These are phyloP conservation scores for Trachops cirrhosus DNA, from an alignment of 2,797 vertebrate species.

Conservation along the genomic window DNA sequence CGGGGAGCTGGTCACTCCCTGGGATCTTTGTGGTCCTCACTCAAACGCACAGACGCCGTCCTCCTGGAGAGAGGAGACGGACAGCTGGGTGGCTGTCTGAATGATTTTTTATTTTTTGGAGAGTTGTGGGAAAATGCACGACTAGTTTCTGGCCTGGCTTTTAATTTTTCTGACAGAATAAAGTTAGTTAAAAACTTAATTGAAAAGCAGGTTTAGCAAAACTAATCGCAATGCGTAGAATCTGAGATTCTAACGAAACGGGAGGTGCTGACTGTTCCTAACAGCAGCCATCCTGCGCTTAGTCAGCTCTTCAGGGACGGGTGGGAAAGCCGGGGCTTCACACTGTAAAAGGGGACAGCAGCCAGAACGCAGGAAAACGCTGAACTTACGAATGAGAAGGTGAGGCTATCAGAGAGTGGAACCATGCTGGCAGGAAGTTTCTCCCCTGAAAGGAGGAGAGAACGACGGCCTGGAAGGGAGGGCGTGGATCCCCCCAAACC, in stretches of 20 bases:
- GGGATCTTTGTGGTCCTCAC: not conserved
- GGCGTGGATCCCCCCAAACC: not conserved
- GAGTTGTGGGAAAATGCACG: not conserved
- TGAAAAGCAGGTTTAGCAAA: not conserved
- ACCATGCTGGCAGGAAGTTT: not conserved
- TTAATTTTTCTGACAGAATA: not conserved
- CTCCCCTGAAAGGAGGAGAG: not conserved
- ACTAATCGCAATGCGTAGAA: not conserved
- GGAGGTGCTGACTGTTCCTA: not conserved
- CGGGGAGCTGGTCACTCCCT: not conserved
- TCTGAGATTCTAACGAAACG: not conserved
- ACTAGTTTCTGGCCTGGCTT: not conserved
- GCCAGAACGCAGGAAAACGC: not conserved
- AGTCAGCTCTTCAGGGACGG: not conserved
- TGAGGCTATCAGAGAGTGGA: not conserved
- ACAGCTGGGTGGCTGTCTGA: not conserved
- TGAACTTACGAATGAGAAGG: not conserved
- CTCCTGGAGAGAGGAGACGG: not conserved
- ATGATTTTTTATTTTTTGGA: not conserved
- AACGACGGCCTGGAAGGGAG: not conserved
- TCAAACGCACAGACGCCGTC: too few relatives aligned
- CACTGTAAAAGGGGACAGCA: not conserved
- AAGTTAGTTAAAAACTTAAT: not conserved
- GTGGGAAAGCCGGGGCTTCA: not conserved
- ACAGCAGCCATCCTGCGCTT: not conserved